A percentile compares a stretch with the other conserved stretches of the same genome.
These are phyloP conservation scores for Dryas iulia DNA, from an alignment of 1,140 invertebrate species.

Conservation along the genomic window DNA sequence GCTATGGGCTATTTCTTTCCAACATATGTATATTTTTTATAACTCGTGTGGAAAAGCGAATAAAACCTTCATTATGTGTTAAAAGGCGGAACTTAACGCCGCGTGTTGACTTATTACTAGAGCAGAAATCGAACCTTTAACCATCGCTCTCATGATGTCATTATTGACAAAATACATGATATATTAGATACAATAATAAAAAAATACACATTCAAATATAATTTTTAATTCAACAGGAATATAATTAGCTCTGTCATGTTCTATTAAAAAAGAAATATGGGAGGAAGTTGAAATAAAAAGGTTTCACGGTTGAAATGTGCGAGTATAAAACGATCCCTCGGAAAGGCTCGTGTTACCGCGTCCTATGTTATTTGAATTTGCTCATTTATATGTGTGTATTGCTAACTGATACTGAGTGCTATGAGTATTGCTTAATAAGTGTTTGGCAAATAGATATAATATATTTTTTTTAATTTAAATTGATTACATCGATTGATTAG, in stretches of 20 bases:
- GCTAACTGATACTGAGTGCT: not conserved
- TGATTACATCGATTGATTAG: too few species aligned
- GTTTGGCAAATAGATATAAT: not conserved
- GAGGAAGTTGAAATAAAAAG: not conserved
- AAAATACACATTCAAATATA: too few species aligned
- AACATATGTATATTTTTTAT: too few species aligned
- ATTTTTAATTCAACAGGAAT: not conserved
- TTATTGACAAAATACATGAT: too few species aligned
- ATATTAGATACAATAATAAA: too few species aligned
- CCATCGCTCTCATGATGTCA: too few species aligned
- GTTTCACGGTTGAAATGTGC: not conserved
- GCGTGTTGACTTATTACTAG: not conserved
- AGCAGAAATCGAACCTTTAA: not conserved
- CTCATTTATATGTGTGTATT: not conserved
- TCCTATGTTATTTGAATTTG: constrained; percentile 3
- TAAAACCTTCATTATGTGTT: too few species aligned
- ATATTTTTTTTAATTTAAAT: not conserved
- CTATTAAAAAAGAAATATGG: not conserved
- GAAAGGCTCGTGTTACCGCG: not conserved
- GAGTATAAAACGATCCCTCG: constrained; percentile 3
- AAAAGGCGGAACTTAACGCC: not conserved
- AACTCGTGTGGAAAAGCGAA: too few species aligned
- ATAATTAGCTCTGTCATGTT: not conserved
- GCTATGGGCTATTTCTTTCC: too few species aligned
- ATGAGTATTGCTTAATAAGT: not conserved